phyloP scores from a whole-genome alignment of 2,113 vertebrate species.

The Gnathonemus longibarbis region DNA sequence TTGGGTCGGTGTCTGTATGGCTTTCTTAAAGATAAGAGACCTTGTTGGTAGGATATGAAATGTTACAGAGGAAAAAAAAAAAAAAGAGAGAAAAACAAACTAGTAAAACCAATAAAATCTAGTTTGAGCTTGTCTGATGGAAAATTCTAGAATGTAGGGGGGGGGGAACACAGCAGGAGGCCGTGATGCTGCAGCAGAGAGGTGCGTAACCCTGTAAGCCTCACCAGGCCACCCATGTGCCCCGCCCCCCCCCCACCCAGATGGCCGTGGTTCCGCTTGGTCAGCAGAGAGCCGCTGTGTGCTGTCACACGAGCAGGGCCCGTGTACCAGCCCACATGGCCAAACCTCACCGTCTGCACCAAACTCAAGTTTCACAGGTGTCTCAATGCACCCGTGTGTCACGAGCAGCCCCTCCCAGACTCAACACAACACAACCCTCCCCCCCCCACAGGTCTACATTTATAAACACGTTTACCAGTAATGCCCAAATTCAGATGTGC shows the following conservation, averaged over 20 bases:
- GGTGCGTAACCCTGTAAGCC: slow-evolving; percentile 26
- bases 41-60: neutral
- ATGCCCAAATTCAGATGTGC: neutral
- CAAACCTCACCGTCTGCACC: slow-evolving; percentile 8
- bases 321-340: slow-evolving; percentile 29
- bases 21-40: neutral
- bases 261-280: slow-evolving; percentile 62
- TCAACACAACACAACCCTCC: neutral
- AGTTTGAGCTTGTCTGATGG: neutral
- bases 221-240: neutral
- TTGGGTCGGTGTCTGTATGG: neutral
- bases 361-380: neutral
- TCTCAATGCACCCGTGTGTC: neutral
- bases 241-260: slow-evolving; percentile 42
- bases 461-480: neutral
- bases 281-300: slow-evolving; percentile 35
- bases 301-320: slow-evolving; percentile 42
- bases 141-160: neutral
- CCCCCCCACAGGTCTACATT: neutral
- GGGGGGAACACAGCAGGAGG: neutral
- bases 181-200: neutral
- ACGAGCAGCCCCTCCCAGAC: neutral
- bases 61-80: neutral
- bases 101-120: neutral
- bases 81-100: neutral